Evolutionary conservation across 1,140 invertebrate genomes (phyloP).

Genomic region (Vanessa tameamea): DNA sequence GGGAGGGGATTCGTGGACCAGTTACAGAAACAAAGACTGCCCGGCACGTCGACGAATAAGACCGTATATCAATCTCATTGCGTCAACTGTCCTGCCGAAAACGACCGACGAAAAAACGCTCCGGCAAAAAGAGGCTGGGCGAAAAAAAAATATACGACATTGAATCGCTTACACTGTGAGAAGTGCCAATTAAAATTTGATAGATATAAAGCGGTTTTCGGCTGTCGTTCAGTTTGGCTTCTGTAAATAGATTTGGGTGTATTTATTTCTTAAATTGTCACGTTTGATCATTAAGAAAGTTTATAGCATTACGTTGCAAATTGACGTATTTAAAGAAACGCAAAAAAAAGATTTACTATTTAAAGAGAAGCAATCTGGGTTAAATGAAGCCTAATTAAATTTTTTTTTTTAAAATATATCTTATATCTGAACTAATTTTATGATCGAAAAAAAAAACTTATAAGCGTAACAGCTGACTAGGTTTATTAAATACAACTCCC

Average conservation of each 20-base stretch:
- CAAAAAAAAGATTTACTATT: background rate
- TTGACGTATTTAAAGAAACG: slow-evolving; percentile 3
- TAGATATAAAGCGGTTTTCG: slow-evolving; percentile 71
- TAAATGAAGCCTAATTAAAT: no score
- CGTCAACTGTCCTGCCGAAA: slow-evolving; percentile 76
- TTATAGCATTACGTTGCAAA: slow-evolving; percentile 8
- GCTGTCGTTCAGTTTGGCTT: slow-evolving; percentile 42
- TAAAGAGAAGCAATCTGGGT: background rate
- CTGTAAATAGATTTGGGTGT: slow-evolving; percentile 39
- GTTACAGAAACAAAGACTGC: slow-evolving; percentile 76
- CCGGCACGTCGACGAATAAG: slow-evolving; percentile 72
- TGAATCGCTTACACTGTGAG: slow-evolving; percentile 74
- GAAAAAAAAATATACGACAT: slow-evolving; percentile 74
- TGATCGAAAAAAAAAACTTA: no score
- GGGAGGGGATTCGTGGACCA: slow-evolving; percentile 52
- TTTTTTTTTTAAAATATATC: no score
- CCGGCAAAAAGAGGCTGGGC: slow-evolving; percentile 54
- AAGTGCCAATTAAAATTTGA: slow-evolving; percentile 80
- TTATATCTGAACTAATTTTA: no score
- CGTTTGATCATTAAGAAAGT: slow-evolving; percentile 29
- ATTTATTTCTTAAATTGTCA: slow-evolving; percentile 21
- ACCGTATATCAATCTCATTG: slow-evolving; percentile 77
- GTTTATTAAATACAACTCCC: no score
- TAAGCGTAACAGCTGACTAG: no score
- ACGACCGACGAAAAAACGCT: slow-evolving; percentile 69